Base-by-base conservation (phyloP, 2,113 vertebrate genomes). In the Menura novaehollandiae region DNA sequence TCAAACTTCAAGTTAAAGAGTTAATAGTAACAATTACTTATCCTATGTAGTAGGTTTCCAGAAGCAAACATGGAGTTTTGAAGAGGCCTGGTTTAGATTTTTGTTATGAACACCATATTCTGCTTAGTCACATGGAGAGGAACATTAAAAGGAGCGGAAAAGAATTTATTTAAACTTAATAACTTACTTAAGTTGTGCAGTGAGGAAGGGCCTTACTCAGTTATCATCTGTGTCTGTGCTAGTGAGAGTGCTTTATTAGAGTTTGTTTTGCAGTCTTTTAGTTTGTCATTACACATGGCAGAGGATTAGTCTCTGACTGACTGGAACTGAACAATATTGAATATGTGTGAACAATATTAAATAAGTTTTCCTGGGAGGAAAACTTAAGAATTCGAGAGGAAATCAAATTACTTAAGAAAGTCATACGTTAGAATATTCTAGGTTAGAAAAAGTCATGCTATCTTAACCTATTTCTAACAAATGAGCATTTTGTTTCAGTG, bases 1-100 rank as follows among this genome's bases (percentile, higher is more conserved):
- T 94, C 46, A 32, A 85, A 93, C 83, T 93, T 77, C 81, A 94
- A 85, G 59, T 73, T 97, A 51, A 79, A 63, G 35, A 94, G 63
- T 96, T 95, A 89, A 79, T 71, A 19, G 35, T 92, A 88, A 55
- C 27, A 79, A 24, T 85, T 53, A 64, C 53, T 84, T 96, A 52
- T 72, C 60, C 90, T 95, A 8, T 64, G 17, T 32, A 39, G 10
- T 56, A 64, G 35, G 23, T 80, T 88, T 89, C 33, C 41, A 52
- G 49, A 66, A 64, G 19, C 8, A 86, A 43, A 59, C 5, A 4
- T 0, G 2, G 26, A 53, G 10, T 93, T 92, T 51, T 64, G 35
- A 3, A 35, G 9, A 68, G 23, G 9, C 8, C 26, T 41, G 13
- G 27, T 91, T 49, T 37, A 35, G 14, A 10, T 30, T 85, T 92